These are phyloP conservation scores for Bos javanicus DNA, from an alignment of 2,113 vertebrate genomes.

Conservation along the genomic window DNA sequence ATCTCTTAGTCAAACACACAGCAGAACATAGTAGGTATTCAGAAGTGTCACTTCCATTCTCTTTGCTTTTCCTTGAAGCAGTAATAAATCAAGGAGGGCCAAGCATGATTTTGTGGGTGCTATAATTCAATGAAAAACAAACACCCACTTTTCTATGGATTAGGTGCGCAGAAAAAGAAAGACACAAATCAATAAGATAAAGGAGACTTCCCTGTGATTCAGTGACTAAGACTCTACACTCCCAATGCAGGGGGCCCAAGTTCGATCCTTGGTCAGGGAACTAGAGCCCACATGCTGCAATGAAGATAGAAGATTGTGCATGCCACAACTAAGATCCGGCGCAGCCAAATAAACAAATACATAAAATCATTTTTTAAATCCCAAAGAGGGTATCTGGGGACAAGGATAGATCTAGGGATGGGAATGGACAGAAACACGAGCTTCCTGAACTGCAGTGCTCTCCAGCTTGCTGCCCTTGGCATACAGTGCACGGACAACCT, in stretches of 20 bases:
- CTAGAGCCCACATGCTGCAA: background rate
- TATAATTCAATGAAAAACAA: background rate
- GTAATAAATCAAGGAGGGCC: background rate
- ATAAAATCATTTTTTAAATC: background rate
- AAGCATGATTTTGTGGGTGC: background rate
- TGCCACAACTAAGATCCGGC: background rate
- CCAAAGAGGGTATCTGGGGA: background rate
- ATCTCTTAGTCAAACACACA: background rate
- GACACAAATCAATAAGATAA: background rate
- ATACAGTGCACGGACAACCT: fast-evolving
- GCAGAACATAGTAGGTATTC: background rate
- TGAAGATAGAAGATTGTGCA: background rate
- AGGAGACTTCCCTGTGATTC: background rate
- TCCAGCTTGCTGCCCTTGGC: background rate
- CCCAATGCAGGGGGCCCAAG: background rate
- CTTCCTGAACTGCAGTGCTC: fast-evolving
- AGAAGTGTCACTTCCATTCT: background rate
- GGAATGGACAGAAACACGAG: fast-evolving
- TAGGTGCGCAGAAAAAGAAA: background rate
- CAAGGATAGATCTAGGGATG: background rate
- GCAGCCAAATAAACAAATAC: background rate
- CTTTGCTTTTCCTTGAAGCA: background rate
- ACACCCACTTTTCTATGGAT: background rate
- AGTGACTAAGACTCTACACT: background rate
- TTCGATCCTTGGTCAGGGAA: background rate